Percentiles rank a stretch among this genome's conserved stretches.
Conservation (phyloP, 2,797 vertebrate genomes). For the Lophotriccus pileatus region DNA sequence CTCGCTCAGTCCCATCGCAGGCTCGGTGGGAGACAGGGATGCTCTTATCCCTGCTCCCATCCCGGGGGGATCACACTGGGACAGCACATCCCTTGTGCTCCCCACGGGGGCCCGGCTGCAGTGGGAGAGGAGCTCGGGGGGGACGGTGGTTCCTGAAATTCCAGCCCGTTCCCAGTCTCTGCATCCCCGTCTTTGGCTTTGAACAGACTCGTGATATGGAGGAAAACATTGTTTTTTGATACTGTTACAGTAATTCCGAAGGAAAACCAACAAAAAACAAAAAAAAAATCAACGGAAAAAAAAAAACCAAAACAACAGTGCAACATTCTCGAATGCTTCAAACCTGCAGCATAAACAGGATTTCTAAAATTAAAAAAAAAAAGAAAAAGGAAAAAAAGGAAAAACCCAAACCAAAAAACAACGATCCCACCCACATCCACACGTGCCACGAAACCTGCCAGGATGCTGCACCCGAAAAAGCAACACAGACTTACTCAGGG, state of each 20-base stretch:
- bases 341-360: conserved; percentile 12
- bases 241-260: neutral
- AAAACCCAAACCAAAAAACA: neutral
- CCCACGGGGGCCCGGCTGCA: neutral
- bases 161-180: neutral
- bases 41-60: neutral
- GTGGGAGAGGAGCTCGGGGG: neutral
- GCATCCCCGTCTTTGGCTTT: conserved; percentile 53
- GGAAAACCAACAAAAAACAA: neutral
- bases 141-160: neutral
- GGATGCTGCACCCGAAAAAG: neutral
- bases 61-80: neutral
- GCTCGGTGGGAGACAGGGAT: accelerated
- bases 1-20: neutral
- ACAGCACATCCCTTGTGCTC: neutral
- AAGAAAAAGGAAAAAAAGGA: neutral
- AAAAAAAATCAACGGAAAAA: neutral
- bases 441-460: neutral
- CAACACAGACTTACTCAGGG: neutral
- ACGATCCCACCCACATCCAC: neutral
- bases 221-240: neutral
- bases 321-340: neutral
- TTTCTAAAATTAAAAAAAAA: neutral
- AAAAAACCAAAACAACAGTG: conserved; percentile 3
- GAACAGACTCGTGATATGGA: neutral